Percentiles rank a stretch among this genome's conserved stretches.
Conservation (phyloP, 2,888 invertebrate species). For the Hypolimnas misippus region DNA sequence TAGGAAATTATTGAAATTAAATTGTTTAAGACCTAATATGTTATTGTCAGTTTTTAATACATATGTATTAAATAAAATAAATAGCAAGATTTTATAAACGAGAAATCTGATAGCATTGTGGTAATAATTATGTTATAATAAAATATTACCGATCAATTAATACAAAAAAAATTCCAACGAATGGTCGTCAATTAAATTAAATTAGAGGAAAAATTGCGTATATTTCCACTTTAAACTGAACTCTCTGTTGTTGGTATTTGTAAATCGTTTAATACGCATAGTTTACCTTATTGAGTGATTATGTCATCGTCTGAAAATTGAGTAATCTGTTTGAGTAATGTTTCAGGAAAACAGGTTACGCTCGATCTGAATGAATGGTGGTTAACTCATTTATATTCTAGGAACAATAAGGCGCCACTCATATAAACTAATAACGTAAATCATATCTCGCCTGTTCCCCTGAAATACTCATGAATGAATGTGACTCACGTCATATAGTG, state of each 20-base stretch:
- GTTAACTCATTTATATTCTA: constrained; percentile 63
- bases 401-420: constrained; percentile 53
- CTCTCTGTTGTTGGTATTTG: not conserved
- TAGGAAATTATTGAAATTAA: too few species aligned
- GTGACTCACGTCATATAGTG: constrained; percentile 34
- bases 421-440: constrained; percentile 35
- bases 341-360: constrained; percentile 52
- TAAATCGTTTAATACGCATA: not conserved
- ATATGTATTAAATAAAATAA: not conserved
- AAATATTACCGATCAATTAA: not conserved
- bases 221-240: not conserved
- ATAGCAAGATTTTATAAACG: too few species aligned
- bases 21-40: too few species aligned
- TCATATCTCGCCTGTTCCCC: constrained; percentile 33
- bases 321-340: constrained; percentile 47
- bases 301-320: constrained; percentile 43
- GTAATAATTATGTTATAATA: too few species aligned
- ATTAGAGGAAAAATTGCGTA: not conserved
- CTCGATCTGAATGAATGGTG: constrained; percentile 48
- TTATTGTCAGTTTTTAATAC: too few species aligned
- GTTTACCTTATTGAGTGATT: constrained; percentile 23
- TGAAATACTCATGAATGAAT: constrained; percentile 40
- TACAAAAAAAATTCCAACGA: constrained; percentile 1
- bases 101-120: too few species aligned
- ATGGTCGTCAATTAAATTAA: not conserved